A percentile compares a stretch with the other conserved stretches of the same genome.
These are phyloP conservation scores for Drosophila sordidula DNA, from an alignment of 2,888 invertebrate genomes.

Conservation along the genomic window DNA sequence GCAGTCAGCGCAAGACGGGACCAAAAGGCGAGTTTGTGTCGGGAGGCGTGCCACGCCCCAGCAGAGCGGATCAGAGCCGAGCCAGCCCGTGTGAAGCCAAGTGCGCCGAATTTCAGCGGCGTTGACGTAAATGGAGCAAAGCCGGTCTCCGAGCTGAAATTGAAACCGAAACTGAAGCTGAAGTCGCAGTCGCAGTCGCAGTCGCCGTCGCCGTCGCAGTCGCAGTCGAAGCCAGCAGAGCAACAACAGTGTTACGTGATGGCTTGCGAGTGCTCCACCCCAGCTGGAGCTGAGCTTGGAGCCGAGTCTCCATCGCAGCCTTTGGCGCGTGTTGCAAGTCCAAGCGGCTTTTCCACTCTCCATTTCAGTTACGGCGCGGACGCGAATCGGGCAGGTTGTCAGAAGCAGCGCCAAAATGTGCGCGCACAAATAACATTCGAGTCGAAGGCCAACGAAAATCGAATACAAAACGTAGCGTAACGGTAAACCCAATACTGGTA, in stretches of 20 bases:
- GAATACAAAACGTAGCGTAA: conserved; percentile 46
- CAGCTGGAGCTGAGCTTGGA: conserved; percentile 5
- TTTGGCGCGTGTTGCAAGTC: conserved; percentile 65
- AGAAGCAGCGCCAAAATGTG: conserved; percentile 11
- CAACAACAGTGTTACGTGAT: conserved; percentile 61
- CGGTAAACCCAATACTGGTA: conserved; percentile 39
- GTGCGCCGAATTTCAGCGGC: conserved; percentile 58
- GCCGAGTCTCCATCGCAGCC: not conserved
- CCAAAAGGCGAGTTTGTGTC: conserved; percentile 11
- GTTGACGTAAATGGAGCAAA: conserved; percentile 60
- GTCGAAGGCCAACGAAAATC: not conserved
- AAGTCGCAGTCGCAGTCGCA: conserved; percentile 8
- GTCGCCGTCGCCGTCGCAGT: conserved; percentile 10
- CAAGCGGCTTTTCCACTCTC: conserved; percentile 56
- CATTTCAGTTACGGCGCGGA: conserved; percentile 65
- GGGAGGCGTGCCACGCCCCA: conserved; percentile 29
- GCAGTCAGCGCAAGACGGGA: conserved; percentile 1
- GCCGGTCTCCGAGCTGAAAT: conserved; percentile 34
- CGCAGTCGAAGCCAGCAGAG: conserved; percentile 14
- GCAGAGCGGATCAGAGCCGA: conserved; percentile 1
- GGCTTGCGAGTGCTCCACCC: conserved; percentile 24
- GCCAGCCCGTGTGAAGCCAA: conserved; percentile 25
- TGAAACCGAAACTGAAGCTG: not conserved
- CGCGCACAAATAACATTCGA: conserved; percentile 5
- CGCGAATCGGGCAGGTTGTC: conserved; percentile 61